Conservation (phyloP, 2,888 invertebrate species). For the Meloe dianella region DNA sequence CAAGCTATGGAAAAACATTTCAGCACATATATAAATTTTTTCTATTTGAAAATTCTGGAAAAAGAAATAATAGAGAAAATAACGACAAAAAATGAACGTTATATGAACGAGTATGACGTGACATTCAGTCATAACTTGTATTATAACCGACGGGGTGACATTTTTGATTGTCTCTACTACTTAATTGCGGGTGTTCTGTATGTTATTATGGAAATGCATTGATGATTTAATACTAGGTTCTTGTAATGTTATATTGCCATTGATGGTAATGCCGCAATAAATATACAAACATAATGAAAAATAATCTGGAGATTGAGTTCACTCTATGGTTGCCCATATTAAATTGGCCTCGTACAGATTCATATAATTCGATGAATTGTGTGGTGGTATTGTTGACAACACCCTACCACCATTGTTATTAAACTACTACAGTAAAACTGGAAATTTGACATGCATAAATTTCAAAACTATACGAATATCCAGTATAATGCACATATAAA, state of each 20-base stretch:
- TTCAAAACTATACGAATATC: constrained; percentile 8
- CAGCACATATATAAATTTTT: too few species aligned
- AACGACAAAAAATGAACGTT: neutral
- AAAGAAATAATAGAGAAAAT: neutral
- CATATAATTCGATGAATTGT: constrained; percentile 8
- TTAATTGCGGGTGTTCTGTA: constrained; percentile 36
- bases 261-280: constrained; percentile 28
- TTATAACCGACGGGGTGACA: constrained; percentile 26
- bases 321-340: constrained; percentile 21
- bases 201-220: constrained; percentile 41
- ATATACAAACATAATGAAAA: constrained; percentile 21
- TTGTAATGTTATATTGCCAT: constrained; percentile 24
- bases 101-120: constrained; percentile 14
- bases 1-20: neutral
- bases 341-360: constrained; percentile 21
- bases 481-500: constrained; percentile 13
- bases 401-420: neutral
- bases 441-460: constrained; percentile 1
- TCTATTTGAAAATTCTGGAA: neutral
- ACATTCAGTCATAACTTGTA: constrained; percentile 17
- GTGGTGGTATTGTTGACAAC: neutral
- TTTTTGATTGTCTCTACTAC: constrained; percentile 33
- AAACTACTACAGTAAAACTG: constrained; percentile 10
- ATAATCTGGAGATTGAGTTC: constrained; percentile 6
- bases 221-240: constrained; percentile 27